Percentiles rank a stretch among this genome's conserved stretches.
Conservation (phyloP, 2,888 invertebrate species). For the Strigamia maritima region DNA sequence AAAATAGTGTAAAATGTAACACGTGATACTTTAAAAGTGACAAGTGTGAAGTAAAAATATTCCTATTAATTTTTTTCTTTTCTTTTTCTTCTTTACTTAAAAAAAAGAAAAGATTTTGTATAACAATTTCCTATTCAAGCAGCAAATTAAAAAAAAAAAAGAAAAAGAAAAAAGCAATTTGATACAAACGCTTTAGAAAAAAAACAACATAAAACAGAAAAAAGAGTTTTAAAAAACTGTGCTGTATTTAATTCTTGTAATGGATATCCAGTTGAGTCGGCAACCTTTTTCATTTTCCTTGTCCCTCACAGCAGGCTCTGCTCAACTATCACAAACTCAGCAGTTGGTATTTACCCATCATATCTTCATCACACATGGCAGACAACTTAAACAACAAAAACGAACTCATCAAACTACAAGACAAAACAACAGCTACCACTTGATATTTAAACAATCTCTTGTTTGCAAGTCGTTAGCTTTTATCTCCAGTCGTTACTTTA, state of each 20-base stretch:
- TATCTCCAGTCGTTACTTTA: too few relatives aligned
- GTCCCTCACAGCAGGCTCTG: constrained; percentile 3
- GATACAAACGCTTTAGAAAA: constrained; percentile 6
- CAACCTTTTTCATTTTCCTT: neutral
- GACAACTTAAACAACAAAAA: neutral
- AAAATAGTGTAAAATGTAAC: too few relatives aligned
- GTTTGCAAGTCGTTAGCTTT: neutral
- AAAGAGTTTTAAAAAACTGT: neutral
- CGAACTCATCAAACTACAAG: neutral
- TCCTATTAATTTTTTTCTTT: too few relatives aligned
- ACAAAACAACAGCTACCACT: constrained; percentile 3
- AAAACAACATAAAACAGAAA: neutral
- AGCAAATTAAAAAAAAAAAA: neutral
- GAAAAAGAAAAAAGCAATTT: neutral
- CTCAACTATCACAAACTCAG: neutral
- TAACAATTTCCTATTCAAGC: neutral
- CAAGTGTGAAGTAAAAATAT: too few relatives aligned
- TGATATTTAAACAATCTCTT: neutral
- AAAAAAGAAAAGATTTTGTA: neutral
- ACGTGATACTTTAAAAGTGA: too few relatives aligned
- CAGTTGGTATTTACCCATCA: constrained; percentile 29
- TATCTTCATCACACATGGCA: constrained; percentile 25
- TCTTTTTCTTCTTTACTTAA: neutral
- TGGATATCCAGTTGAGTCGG: constrained; percentile 8
- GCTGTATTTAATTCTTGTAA: neutral